Conservation (phyloP, 2,113 vertebrate species). For the Dasypus novemcinctus region DNA sequence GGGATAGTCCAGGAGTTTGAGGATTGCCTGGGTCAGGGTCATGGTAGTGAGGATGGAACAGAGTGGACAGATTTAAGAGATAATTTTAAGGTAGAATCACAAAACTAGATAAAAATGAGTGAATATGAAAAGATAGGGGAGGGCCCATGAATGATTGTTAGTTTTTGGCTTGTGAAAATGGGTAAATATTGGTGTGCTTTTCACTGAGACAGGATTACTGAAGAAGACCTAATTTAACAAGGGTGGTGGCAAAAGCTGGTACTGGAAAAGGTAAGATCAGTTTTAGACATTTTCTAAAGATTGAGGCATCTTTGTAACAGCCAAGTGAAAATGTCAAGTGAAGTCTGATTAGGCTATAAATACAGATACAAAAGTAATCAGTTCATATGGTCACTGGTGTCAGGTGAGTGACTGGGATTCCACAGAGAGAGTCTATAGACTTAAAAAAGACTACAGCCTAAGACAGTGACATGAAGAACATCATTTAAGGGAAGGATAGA, state of each 20-base stretch:
- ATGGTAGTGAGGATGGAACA: background rate
- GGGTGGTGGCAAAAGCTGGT: background rate
- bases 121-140: background rate
- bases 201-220: background rate
- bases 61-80: background rate
- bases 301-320: background rate
- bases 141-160: background rate
- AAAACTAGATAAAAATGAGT: background rate
- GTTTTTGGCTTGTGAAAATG: background rate
- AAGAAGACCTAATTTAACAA: background rate
- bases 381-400: background rate
- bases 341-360: background rate
- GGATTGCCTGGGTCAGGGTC: background rate
- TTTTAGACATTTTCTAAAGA: background rate
- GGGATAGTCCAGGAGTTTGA: background rate
- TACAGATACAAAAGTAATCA: background rate
- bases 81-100: background rate
- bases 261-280: background rate
- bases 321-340: background rate
- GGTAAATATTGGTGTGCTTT: background rate
- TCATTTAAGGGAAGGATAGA: background rate
- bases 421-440: background rate
- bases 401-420: background rate
- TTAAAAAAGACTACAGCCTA: background rate
- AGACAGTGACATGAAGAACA: background rate